Base-by-base conservation (phyloP, 1,140 invertebrate species). In the Conus betulinus region DNA sequence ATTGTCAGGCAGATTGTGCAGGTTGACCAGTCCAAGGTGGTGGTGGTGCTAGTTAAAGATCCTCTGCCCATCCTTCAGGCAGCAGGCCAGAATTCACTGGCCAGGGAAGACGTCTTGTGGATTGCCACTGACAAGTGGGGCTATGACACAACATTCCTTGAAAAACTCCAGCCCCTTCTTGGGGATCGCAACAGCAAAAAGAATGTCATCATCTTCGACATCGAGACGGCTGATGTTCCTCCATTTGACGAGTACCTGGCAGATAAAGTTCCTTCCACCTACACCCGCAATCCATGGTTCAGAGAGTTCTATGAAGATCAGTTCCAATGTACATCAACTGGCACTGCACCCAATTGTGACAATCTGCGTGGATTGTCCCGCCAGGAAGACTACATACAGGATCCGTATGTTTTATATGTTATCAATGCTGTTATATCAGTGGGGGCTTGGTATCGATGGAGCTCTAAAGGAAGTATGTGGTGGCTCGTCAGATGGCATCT, bases 101-200 rank as follows among this genome's bases (percentile, higher is more conserved):
- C 94, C 6, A 90, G 89, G 17, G 88, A 90, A 11, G 88, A 91
- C 17, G 97, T 97, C 90, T 96, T 97, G 74, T 98, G 97, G 96
- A 96, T 98, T 51, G 97, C 97, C 3, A 97, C 97, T 88, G 97
- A 98, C 93, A 97, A 97, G 15, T 97, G 97, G 97, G 97, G 97
- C 13, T 96, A 96, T 85, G 97, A 97, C 91, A 95, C 96, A n/a
- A 97, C 97, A 88, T 94, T 97, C 81, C 84, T 91, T n/a, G 57
- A 96, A 97, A 0, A 96, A 96, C 91, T 97, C 5, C 97, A 97
- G 90, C 96, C 97, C 7, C 79, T 93, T 15, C 93, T 94, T 20
- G 85, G 83, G 11, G 83, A 91, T 55, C 85, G 85, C 53, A 55
- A 53, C 39, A 60, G 88, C 90, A 87, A 17, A 71, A 87, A 91